Conservation (phyloP, 2,888 invertebrate species). For the Cotesia congregata region DNA sequence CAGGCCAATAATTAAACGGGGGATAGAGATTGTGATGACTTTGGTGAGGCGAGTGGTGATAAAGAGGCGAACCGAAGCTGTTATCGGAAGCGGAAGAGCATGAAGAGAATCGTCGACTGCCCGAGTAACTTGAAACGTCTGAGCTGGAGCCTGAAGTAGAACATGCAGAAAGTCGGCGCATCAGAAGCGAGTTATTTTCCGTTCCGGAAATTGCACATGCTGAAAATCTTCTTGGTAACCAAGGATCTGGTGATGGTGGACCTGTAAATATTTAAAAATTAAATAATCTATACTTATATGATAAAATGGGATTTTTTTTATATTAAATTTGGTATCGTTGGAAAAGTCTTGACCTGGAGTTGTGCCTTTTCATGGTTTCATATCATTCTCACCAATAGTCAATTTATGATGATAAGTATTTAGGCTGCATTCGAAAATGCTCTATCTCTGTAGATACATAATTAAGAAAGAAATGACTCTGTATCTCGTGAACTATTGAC, state of each 20-base stretch:
- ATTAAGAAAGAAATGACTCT: too few relatives aligned
- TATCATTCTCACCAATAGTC: too few relatives aligned
- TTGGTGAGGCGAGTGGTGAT: constrained; percentile 36
- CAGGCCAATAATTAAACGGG: constrained; percentile 52
- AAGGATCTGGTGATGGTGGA: constrained; percentile 77
- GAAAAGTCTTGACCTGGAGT: constrained; percentile 69
- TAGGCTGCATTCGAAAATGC: too few relatives aligned
- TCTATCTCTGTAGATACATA: too few relatives aligned
- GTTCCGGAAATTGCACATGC: constrained; percentile 78
- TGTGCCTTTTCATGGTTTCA: too few relatives aligned
- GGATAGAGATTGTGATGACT: constrained; percentile 55
- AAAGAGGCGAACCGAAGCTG: constrained; percentile 48
- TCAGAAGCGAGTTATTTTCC: constrained; percentile 71
- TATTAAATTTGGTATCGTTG: too few relatives aligned
- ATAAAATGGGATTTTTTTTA: too few relatives aligned
- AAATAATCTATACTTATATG: constrained; percentile 57
- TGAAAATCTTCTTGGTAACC: constrained; percentile 77
- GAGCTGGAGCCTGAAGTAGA: constrained; percentile 60
- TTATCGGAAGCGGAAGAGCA: constrained; percentile 64
- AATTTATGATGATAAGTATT: too few relatives aligned
- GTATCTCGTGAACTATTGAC: too few relatives aligned
- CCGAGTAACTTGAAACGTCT: constrained; percentile 57
- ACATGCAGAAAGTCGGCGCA: constrained; percentile 73
- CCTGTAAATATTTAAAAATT: constrained; percentile 70
- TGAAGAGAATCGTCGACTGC: constrained; percentile 59